Evolutionary conservation across 1,140 invertebrate genomes (phyloP).

Genomic region (Drosophila sulfurigaster): DNA sequence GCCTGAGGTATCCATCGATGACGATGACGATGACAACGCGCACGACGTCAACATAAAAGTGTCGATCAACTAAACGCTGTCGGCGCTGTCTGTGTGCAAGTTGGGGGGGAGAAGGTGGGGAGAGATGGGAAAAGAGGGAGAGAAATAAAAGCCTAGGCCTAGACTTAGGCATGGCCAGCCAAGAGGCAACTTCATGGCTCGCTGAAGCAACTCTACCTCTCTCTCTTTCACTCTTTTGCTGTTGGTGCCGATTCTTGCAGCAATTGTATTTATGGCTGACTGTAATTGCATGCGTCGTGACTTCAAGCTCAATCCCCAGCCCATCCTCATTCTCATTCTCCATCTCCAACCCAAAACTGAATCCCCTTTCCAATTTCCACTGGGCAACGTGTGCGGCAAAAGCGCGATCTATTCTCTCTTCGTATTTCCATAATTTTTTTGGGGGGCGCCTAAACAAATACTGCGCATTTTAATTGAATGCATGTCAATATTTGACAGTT

Average conservation of each 20-base stretch:
- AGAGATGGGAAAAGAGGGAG: constrained; percentile 20
- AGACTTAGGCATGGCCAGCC: constrained; percentile 58
- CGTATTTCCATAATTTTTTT: constrained; percentile 14
- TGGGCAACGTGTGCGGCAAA: constrained; percentile 32
- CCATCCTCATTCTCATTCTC: neutral
- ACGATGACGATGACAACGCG: constrained; percentile 79
- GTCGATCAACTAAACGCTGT: constrained; percentile 82
- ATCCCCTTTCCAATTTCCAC: neutral
- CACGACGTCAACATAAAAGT: constrained; percentile 83
- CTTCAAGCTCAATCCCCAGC: constrained; percentile 27
- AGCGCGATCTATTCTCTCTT: constrained; percentile 3
- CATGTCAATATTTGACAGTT: constrained; percentile 70
- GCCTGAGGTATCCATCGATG: constrained; percentile 31
- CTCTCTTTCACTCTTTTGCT: neutral
- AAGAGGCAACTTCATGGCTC: constrained; percentile 78
- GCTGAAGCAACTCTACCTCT: constrained; percentile 48
- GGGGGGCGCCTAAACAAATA: constrained; percentile 69
- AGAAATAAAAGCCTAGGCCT: constrained; percentile 6
- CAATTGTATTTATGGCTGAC: constrained; percentile 72
- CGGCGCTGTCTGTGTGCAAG: constrained; percentile 33
- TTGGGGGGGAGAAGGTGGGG: neutral
- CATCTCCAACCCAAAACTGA: neutral
- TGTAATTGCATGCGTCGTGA: constrained; percentile 79
- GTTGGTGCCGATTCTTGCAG: constrained; percentile 65
- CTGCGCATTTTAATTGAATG: constrained; percentile 61